Conservation (phyloP, 53 echinoderm and acorn worm genomes). For the Zoroaster sp. region DNA sequence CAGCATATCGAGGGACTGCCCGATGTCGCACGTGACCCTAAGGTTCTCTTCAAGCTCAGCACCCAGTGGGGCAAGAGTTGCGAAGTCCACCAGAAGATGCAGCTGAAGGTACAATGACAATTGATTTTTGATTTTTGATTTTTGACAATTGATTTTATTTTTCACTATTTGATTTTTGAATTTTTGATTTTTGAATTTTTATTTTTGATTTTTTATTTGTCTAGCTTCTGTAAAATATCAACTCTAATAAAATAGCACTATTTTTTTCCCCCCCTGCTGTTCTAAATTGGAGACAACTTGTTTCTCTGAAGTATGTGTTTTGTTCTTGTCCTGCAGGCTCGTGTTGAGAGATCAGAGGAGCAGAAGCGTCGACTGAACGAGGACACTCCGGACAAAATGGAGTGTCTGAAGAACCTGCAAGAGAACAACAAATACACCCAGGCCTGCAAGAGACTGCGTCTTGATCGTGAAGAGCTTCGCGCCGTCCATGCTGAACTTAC, state of each 20-base stretch:
- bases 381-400: conserved; percentile 30
- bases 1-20: neutral
- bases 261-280: no score
- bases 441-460: conserved; percentile 53
- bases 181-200: no score
- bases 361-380: conserved; percentile 23
- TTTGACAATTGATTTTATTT: no score
- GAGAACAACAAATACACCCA: conserved; percentile 50
- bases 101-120: conserved; percentile 62
- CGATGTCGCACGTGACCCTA: conserved; percentile 31
- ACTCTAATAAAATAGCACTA: no score
- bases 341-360: conserved; percentile 63
- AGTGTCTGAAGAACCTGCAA: conserved; percentile 47
- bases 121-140: neutral
- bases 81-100: conserved; percentile 70
- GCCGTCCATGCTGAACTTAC: conserved; percentile 59
- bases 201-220: no score
- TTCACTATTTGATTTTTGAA: no score
- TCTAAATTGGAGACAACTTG: neutral
- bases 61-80: conserved; percentile 89
- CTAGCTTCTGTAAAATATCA: no score
- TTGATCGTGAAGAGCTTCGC: conserved; percentile 51
- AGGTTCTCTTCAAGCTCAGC: conserved; percentile 64
- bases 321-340: neutral
- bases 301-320: neutral